These are phyloP conservation scores for Vipera latastei DNA, from an alignment of 2,797 vertebrate genomes.

Conservation along the genomic window DNA sequence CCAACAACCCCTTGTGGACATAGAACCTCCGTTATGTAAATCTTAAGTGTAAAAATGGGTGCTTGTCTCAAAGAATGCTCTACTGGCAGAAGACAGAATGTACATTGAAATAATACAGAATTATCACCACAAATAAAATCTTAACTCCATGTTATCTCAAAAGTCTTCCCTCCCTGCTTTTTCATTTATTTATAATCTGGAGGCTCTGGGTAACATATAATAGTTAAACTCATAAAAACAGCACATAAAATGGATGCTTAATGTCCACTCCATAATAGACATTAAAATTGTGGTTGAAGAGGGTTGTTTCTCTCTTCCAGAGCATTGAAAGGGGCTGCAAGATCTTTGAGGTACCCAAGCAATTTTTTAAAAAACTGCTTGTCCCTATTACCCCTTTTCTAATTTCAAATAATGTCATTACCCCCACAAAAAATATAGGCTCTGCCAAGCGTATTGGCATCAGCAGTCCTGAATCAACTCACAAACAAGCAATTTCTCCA, in stretches of 20 bases:
- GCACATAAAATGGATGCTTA: neutral
- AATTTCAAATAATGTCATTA: neutral
- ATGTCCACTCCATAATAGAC: neutral
- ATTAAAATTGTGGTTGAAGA: neutral
- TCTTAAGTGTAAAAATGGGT: neutral
- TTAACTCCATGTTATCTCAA: neutral
- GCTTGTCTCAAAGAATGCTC: neutral
- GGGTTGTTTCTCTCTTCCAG: neutral
- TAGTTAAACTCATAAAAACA: neutral
- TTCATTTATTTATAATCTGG: neutral
- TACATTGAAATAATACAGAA: neutral
- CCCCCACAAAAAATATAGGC: neutral
- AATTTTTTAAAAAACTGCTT: neutral
- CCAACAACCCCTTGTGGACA: neutral
- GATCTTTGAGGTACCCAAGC: neutral
- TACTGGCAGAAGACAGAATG: neutral
- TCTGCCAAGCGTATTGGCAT: neutral
- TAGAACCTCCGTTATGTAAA: neutral
- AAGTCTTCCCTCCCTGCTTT: neutral
- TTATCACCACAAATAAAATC: neutral
- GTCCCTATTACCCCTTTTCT: neutral
- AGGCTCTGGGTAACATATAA: neutral
- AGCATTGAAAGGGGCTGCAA: neutral
- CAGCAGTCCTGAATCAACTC: neutral
- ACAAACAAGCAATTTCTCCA: neutral